Evolutionary conservation across 2,888 invertebrate species (phyloP), one percentile per base, ranked within the genome.

Genomic region (Agapostemon virescens): DNA sequence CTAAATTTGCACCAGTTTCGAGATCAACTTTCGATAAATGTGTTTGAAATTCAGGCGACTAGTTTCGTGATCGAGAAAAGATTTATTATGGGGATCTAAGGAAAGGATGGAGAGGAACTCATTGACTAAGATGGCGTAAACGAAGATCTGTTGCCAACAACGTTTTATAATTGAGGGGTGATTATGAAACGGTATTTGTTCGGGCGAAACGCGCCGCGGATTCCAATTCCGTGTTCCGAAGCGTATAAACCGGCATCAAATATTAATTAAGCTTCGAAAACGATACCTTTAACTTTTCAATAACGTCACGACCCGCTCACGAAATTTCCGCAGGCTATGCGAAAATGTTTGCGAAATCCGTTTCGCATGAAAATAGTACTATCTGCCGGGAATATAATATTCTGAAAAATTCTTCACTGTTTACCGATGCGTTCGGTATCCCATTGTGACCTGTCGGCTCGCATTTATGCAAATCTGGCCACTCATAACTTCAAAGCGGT

Each of bases 261-360:
- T 40, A 45, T 69, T 69, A 40, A 68, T 68, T 67, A 58, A 68
- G 17, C 30, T 20, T 30, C 15, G 23, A 4, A 36, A 68, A 68
- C 40, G 36, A 15, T 33, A 36, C 30, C 20, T 68, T 61, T 20
- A 42, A 23, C 17, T 9, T 42, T 26, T 61, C 15, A 17, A n/a
- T 38, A 69, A 61, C 45, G n/a, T 13, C 33, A n/a, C 15, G 36
- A 26, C 26, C 15, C 1, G 58, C 13, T 15, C 15, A 23, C 38
- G 23, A 61, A 61, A 74, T 68, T 67, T 73, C 40, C 3, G 5
- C 2, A 0, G 7, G 0, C 7, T 20, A 20, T 2, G 7, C 23
- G 2, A 33, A 1, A n/a, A n/a, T 26, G 2, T 15, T 20, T 9
- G 36, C 2, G 45, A 58, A 69, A 40, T 26, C 5, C 11, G 26